A percentile compares a stretch with the other conserved stretches of the same genome.
These are phyloP conservation scores for Todus mexicanus DNA, from an alignment of 2,797 vertebrate species.

Conservation along the genomic window DNA sequence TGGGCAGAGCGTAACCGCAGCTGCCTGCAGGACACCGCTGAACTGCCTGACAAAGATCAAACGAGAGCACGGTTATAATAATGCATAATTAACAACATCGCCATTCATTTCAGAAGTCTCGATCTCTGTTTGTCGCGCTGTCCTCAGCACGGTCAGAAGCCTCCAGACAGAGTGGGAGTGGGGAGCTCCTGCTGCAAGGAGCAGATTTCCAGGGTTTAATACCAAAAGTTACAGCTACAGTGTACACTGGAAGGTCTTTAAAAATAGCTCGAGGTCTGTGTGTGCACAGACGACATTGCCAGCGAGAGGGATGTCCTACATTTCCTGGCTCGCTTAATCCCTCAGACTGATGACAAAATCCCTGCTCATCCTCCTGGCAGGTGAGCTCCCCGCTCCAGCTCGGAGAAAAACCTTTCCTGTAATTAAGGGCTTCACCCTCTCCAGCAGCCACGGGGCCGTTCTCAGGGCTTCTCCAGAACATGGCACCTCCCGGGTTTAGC, in stretches of 20 bases:
- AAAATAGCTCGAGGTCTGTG: not conserved
- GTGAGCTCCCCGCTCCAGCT: not conserved
- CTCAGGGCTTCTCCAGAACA: rapidly evolving
- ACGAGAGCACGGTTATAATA: not conserved
- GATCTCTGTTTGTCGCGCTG: not conserved
- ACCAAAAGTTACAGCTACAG: not conserved
- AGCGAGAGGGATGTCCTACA: not conserved
- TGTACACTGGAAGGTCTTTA: not conserved
- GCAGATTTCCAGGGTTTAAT: not conserved
- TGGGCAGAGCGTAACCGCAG: not conserved
- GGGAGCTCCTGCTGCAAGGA: not conserved
- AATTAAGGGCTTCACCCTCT: not conserved
- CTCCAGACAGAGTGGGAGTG: not conserved
- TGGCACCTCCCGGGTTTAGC: not conserved
- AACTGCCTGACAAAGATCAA: not conserved
- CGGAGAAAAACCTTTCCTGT: rapidly evolving
- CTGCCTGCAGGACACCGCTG: rapidly evolving
- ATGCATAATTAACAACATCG: not conserved
- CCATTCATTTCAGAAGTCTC: not conserved
- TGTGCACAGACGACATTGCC: rapidly evolving
- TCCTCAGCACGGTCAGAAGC: not conserved
- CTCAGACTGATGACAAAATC: constrained; percentile 8
- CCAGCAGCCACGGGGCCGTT: not conserved
- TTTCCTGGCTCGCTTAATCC: constrained; percentile 19
- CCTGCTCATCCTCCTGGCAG: not conserved